Evolutionary conservation across 64 coral and sea anemone species (phyloP), one percentile per base, ranked within the genome.

Genomic region (Trachythela sp.): DNA sequence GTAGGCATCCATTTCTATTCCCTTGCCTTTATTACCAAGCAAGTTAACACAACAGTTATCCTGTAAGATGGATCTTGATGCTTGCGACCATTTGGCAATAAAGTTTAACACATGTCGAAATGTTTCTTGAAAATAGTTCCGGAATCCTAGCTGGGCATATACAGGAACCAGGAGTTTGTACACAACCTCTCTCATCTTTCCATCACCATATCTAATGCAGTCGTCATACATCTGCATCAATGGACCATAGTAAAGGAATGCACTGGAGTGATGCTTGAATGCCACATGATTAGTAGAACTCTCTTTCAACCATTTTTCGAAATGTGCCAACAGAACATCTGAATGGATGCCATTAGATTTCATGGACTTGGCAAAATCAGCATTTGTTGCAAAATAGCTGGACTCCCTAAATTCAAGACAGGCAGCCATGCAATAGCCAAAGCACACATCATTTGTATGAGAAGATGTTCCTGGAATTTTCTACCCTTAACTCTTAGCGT

Each of bases 191-290:
- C 68, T 72, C 33, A 10, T 72, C 68, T 72, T 72, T 72, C 68
- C 24, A 72, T 72, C 68, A 72, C 68, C 68, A 72, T 72, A 72
- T 35, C 68, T 27, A 35, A 72, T 72, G 68, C 68, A 72, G 33
- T 72, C 68, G 29, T 72, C 68, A 72, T 72, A 72, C 68, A 72
- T 72, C 68, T 72, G 68, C 68, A 72, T 72, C 33, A 72, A 72
- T 22, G 68, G 68, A 35, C 68, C 68, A 35, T 72, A 72, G 29
- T 29, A 72, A 35, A 72, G 68, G 9, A 72, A 72, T 72, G 68
- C 68, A 72, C 68, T 72, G 68, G 68, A 72, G 68, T 72, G 68
- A 72, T 72, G 68, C 68, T 72, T 72, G 68, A 72, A 27, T 72
- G 26, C 24, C 26, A 72, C 24, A 72, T 72, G 17, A 72, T 72